Base-by-base conservation (phyloP, 2,888 invertebrate genomes). In the Machimus rusticus region DNA sequence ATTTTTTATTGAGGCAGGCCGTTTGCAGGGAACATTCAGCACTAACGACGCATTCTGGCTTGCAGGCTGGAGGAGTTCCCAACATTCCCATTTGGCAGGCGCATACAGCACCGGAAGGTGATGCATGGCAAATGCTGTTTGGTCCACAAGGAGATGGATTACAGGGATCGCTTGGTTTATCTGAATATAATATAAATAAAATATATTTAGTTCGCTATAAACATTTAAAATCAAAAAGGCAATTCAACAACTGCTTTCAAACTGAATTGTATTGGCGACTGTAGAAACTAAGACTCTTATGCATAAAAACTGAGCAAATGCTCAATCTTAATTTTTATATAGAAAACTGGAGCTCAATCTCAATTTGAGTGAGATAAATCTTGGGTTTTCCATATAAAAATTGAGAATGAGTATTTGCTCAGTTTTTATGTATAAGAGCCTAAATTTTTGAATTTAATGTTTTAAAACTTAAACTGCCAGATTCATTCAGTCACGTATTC, bases 21-120 rank as follows among this genome's bases (percentile, higher is more conserved):
- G 94, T 95, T 88, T 95, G 95, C 86, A 94, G 94, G 1, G 95
- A 93, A 91, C 97, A 97, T 91, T 97, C 96, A 6, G 96, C 95
- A 89, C 95, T 96, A 89, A 95, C 95, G n/a, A 96, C 94, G 90
- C 96, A 97, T 92, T 96, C 96, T 0, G 96, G 96, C 90, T 96
- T 94, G 91, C 96, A 97, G 57, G 95, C 94, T 31, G 95, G 95
- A 76, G 97, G 96, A 90, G 95, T 95, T 1, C 97, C 96, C 89
- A 95, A 93, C 91, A 95, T 96, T 88, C 95, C 94, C n/a, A 94
- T 92, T 89, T 95, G 94, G 90, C 96, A 96, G 77, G 95, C 95
- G 90, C 96, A 96, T 4, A 95, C 94, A 5, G 96, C 95, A 90
- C 95, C 95, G 87, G 94, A 94, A 90, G 94, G 94, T 1, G 94